A percentile compares a stretch with the other conserved stretches of the same genome.
These are phyloP conservation scores for Puntigrus tetrazona DNA, from an alignment of 2,113 vertebrate species.

Conservation along the genomic window DNA sequence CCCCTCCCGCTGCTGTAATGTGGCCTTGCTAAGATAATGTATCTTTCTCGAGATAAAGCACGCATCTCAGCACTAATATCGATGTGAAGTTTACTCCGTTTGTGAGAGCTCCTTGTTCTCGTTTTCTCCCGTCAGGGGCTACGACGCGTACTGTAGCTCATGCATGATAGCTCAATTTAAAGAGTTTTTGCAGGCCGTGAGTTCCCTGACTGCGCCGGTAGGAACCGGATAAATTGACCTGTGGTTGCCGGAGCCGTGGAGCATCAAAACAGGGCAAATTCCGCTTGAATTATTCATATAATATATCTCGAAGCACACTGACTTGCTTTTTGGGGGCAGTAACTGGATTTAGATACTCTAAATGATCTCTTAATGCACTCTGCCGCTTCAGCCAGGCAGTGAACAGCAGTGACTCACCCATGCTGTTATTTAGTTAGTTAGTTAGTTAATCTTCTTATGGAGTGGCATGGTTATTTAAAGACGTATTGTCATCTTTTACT, in stretches of 20 bases:
- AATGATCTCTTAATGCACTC: not conserved
- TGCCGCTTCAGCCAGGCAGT: not conserved
- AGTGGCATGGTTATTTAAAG: not conserved
- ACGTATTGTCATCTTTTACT: not conserved
- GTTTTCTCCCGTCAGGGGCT: not conserved
- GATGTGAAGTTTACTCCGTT: constrained; percentile 25
- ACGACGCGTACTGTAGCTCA: constrained; percentile 18
- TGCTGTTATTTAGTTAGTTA: not conserved
- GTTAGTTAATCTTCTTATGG: not conserved
- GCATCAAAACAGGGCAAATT: constrained; percentile 42
- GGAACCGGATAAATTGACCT: constrained; percentile 33
- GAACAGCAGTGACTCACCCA: constrained; percentile 13
- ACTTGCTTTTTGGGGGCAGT: constrained; percentile 12
- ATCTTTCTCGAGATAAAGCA: constrained; percentile 32
- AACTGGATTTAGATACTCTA: constrained; percentile 23
- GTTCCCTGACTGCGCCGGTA: not conserved
- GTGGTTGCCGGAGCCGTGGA: constrained; percentile 8
- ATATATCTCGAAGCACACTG: not conserved
- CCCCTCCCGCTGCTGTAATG: constrained; percentile 15
- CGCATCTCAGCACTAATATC: constrained; percentile 15
- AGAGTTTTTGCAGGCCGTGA: not conserved
- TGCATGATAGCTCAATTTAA: constrained; percentile 10
- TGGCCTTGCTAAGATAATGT: constrained; percentile 14
- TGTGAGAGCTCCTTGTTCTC: constrained; percentile 6
- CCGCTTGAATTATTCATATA: constrained; percentile 37